Evolutionary conservation across 2,888 invertebrate species (phyloP), one percentile per base, ranked within the genome.

Genomic region (Dryobota labecula): DNA sequence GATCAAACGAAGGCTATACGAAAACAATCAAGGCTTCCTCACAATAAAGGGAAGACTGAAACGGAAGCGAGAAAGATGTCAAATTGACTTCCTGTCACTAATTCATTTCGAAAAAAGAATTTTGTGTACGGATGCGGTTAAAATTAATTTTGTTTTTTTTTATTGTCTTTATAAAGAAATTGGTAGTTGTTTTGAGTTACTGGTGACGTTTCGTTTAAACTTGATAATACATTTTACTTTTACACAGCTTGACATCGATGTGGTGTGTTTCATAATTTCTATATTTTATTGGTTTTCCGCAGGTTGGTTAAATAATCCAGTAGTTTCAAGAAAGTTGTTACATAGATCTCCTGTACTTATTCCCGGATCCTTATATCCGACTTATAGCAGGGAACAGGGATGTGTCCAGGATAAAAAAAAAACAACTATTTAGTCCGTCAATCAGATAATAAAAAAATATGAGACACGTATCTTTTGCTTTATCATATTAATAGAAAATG

Each of bases 11-110:
- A 85, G 86, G 86, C 43, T 76, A 18, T 67, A 70, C 60, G 56
- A 74, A 73, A 62, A 54, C 70, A 61, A 49, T 64, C 78, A 80
- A 83, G 80, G 76, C 33, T 76, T 20, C 3, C 27, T 60, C 58
- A 78, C 74, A 80, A 84, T 77, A 71, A 78, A 77, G 69, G 78
- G 83, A 83, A 82, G 83, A 82, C 69, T 47, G 43, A 71, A 78
- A 83, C 84, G 85, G 85, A 86, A 85, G 78, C 72, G 18, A 68
- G 20, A 30, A 56, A 72, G 30, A 56, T 54, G 45, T 53, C 66
- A 60, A 63, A 67, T 20, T 45, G 60, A 73, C 62, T 85, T 85
- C 85, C 85, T 76, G 71, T 57, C 45, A 67, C 61, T 62, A 70
- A 61, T 73, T 74, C 41, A 71, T 79, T 84, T 70, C 67, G 67